Evolutionary conservation across 2,888 invertebrate genomes (phyloP), one percentile per base, ranked within the genome.

Genomic region (Punctoribates punctum): DNA sequence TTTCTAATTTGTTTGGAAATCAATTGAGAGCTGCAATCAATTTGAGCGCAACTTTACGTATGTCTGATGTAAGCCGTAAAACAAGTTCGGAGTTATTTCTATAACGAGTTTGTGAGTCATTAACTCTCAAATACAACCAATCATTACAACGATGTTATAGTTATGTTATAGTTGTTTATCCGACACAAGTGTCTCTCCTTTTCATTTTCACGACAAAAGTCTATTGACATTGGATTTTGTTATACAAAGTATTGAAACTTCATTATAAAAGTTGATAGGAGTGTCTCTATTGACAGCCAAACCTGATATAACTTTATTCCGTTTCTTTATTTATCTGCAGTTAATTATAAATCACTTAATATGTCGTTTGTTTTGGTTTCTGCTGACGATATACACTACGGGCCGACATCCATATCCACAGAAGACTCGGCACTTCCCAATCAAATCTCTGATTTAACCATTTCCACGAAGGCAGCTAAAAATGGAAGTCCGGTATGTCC

Each of bases 361-460:
- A 76, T 76, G 76, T 76, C 76, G 17, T 76, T 73, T 38, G 76
- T 76, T 3, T 73, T 76, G 27, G 57, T 76, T 17, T 57, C 73
- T 17, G 73, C 76, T 9, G 51, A 42, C 27, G 76, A 76, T 57
- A 62, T 57, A 2, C 73, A 60, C 13, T 76, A 76, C 42, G 76
- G 76, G 0, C 76, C 76, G 29, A 76, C 76, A 17, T 73, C 73
- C 17, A 38, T 76, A 46, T 76, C 76, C 2, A 76, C 76, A 6
- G 76, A 76, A 73, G 76, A 76, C 73, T 76, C 76, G 34, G 73
- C 60, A 34, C 73, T 76, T 73, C 76, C 73, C 20, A 54, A 76
- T 23, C 76, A 76, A 29, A 65, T 51, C 2, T 51, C 65, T 34
- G 38, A 38, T 67, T 67, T 72, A 23, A 72, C 72, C 2, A 72